These are phyloP conservation scores for Gadus macrocephalus DNA, from an alignment of 2,113 vertebrate species.

Conservation along the genomic window DNA sequence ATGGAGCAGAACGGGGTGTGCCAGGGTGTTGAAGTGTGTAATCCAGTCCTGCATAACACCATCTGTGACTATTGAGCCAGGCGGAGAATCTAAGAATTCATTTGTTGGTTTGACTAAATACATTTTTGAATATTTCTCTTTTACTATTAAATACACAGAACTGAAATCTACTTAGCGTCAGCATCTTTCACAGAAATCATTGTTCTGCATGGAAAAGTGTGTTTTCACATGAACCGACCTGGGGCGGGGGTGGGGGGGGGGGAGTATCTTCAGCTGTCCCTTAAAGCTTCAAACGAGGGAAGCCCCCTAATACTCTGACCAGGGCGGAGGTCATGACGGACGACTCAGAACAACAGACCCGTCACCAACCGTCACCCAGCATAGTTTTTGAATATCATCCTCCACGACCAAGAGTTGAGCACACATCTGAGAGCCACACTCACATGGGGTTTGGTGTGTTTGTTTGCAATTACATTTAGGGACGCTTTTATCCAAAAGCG, in stretches of 20 bases:
- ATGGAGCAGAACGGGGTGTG: constrained; percentile 25
- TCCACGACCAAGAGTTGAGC: background rate
- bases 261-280: constrained; percentile 8
- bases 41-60: constrained; percentile 23
- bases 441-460: too few relatives aligned
- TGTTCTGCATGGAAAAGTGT: background rate
- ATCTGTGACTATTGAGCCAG: constrained; percentile 19
- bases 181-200: background rate
- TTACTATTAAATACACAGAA: background rate
- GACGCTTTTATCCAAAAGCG: too few relatives aligned
- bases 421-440: too few relatives aligned
- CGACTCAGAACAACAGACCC: constrained; percentile 17
- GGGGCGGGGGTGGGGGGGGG: background rate
- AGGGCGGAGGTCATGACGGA: constrained; percentile 35
- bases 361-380: background rate
- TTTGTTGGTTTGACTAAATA: background rate
- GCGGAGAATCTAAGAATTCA: background rate
- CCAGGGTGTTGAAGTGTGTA: constrained; percentile 36
- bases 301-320: constrained; percentile 42
- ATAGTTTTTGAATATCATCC: background rate
- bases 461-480: background rate
- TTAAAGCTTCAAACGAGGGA: constrained; percentile 29
- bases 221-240: constrained; percentile 1
- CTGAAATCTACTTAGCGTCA: background rate
- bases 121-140: background rate